Conservation (phyloP, 2,113 vertebrate species). For the Oceanodroma tethys region DNA sequence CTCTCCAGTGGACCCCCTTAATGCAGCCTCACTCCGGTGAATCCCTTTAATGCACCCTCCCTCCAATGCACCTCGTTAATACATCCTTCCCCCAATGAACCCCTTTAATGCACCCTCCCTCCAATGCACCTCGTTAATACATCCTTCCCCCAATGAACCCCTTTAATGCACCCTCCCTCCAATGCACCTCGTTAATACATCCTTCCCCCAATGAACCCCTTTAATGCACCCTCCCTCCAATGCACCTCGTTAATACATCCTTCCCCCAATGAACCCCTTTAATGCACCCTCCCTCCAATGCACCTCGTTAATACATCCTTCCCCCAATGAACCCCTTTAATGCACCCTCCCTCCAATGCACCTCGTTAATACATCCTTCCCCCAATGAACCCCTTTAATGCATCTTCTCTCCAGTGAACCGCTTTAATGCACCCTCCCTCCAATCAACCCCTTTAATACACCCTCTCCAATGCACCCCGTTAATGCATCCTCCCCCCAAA, state of each 20-base stretch:
- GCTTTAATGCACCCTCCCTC: background rate
- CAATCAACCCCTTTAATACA: background rate
- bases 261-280: too few relatives aligned
- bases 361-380: background rate
- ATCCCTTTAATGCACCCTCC: background rate
- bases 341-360: background rate
- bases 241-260: too few relatives aligned
- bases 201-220: too few relatives aligned
- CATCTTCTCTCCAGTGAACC: too few relatives aligned
- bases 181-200: too few relatives aligned
- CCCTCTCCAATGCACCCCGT: background rate
- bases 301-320: background rate
- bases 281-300: too few relatives aligned
- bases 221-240: too few relatives aligned
- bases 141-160: too few relatives aligned
- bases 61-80: accelerated
- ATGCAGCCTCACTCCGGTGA: background rate
- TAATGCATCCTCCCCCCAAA: background rate
- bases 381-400: background rate
- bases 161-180: too few relatives aligned
- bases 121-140: too few relatives aligned
- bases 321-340: background rate
- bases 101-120: background rate
- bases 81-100: too few relatives aligned
- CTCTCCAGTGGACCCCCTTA: background rate